Conservation (phyloP, 2,888 invertebrate genomes). For the Paralinhomoeus sp. region DNA sequence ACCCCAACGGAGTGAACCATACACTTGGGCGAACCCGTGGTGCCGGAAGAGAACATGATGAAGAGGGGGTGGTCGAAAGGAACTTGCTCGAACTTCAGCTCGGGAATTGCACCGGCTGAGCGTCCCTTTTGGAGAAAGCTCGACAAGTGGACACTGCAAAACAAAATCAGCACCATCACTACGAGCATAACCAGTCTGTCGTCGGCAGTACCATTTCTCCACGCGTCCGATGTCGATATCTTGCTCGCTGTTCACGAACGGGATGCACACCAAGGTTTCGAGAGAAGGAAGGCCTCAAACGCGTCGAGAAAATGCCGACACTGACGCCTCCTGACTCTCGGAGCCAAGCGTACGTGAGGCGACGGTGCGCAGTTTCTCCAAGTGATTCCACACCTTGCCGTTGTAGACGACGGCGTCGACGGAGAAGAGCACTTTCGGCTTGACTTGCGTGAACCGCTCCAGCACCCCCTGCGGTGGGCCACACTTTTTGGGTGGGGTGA, state of each 20-base stretch:
- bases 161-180: too few species aligned
- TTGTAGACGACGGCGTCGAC: constrained; percentile 36
- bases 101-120: background rate
- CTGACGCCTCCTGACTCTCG: too few species aligned
- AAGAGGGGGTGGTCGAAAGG: constrained; percentile 36
- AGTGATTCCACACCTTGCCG: constrained; percentile 32
- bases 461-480: background rate
- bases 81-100: constrained; percentile 31
- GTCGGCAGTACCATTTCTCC: background rate
- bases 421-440: constrained; percentile 35
- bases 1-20: constrained; percentile 38
- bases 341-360: constrained; percentile 23
- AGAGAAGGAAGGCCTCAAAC: constrained; percentile 10
- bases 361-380: constrained; percentile 32
- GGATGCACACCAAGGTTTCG: constrained; percentile 13
- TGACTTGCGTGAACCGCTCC: constrained; percentile 25
- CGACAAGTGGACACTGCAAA: too few species aligned
- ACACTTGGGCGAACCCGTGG: constrained; percentile 38
- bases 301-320: too few species aligned
- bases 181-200: too few species aligned
- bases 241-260: constrained; percentile 6
- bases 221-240: background rate
- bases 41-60: constrained; percentile 38
- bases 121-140: too few species aligned
- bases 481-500: too few species aligned